phyloP scores from a whole-genome alignment of 2,113 vertebrate species.

The Myanophis thanlyinensis region DNA sequence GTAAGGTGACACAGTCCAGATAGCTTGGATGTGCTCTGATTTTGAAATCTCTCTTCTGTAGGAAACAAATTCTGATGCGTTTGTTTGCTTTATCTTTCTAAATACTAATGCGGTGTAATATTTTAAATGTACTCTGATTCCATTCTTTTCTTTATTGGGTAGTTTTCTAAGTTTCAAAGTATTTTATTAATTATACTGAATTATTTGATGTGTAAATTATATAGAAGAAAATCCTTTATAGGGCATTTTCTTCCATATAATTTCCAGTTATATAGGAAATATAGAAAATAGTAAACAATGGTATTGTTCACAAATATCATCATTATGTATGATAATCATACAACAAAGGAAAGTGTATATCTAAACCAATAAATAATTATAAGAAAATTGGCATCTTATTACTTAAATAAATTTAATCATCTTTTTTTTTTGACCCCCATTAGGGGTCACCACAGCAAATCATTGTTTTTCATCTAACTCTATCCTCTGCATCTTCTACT shows the following conservation, averaged over 20 bases:
- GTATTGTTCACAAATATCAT: slow-evolving; percentile 60
- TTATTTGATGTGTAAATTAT: slow-evolving; percentile 78
- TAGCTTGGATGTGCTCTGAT: slow-evolving; percentile 61
- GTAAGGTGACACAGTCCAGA: slow-evolving; percentile 48
- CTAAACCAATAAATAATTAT: slow-evolving; percentile 11
- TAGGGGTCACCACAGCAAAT: too few species aligned
- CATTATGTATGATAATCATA: slow-evolving; percentile 53
- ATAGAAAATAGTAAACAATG: too few species aligned
- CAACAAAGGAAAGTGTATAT: slow-evolving; percentile 41
- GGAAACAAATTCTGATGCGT: slow-evolving; percentile 69
- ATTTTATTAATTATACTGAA: slow-evolving; percentile 77
- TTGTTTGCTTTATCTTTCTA: slow-evolving; percentile 70
- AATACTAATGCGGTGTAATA: slow-evolving; percentile 61
- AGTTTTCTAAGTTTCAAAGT: slow-evolving; percentile 81
- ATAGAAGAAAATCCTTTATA: slow-evolving; percentile 72
- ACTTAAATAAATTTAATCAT: slow-evolving; percentile 63
- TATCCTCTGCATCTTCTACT: too few species aligned
- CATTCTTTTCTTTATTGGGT: slow-evolving; percentile 80
- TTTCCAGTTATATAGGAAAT: too few species aligned
- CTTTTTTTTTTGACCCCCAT: too few species aligned
- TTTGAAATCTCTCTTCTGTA: slow-evolving; percentile 49
- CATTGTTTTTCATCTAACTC: too few species aligned
- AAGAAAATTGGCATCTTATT: slow-evolving; percentile 49
- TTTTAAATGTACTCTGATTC: slow-evolving; percentile 70
- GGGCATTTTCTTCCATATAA: slow-evolving; percentile 57